Base-by-base conservation (phyloP, 2,113 vertebrate species). In the Actinemys pallida region DNA sequence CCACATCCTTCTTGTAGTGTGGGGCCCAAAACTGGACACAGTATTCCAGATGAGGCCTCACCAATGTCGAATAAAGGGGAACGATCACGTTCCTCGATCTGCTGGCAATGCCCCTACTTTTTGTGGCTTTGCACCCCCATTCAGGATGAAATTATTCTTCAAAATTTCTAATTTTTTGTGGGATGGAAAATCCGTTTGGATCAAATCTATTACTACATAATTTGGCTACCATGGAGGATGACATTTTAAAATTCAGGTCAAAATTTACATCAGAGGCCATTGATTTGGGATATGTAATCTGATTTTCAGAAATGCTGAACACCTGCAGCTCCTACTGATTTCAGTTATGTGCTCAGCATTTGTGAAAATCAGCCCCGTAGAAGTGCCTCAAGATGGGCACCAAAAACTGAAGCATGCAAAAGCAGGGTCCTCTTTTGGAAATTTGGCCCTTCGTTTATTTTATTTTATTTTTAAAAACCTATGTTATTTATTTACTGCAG, bases 341-440 rank as follows among this genome's bases (percentile, higher is more conserved):
- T 94, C 89, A 94, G 93, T 80, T 97, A 90, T 88, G 93, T 20
- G 19, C 52, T 92, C 93, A 93, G 93, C 78, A 39, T 86, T 84
- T 81, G 4, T 0, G 81, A 69, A 69, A 54, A 89, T 39, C 69
- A 86, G 84, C 76, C 85, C 57, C 85, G 29, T 47, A 50, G 83
- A 47, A 0, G 2, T 0, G 94, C 65, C 91, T 94, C 69, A 0
- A 1, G 93, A 69, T 83, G 57, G 91, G 29, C n/a, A 69, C 12
- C 93, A 50, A 57, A 93, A 95, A 39, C 0, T 6, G 87, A 94
- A 79, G 81, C 92, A 62, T 91, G 86, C 85, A 6, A 93, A 88
- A 42, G 54, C 79, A 78, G 87, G 78, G 87, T 88, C 54, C 69
- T 25, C 81, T 93, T 92, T 83, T 94, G 94, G 69, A 82, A 78